A percentile compares a stretch with the other conserved stretches of the same genome.
These are phyloP conservation scores for Scleropages formosus DNA, from an alignment of 2,797 vertebrate species.

Conservation along the genomic window DNA sequence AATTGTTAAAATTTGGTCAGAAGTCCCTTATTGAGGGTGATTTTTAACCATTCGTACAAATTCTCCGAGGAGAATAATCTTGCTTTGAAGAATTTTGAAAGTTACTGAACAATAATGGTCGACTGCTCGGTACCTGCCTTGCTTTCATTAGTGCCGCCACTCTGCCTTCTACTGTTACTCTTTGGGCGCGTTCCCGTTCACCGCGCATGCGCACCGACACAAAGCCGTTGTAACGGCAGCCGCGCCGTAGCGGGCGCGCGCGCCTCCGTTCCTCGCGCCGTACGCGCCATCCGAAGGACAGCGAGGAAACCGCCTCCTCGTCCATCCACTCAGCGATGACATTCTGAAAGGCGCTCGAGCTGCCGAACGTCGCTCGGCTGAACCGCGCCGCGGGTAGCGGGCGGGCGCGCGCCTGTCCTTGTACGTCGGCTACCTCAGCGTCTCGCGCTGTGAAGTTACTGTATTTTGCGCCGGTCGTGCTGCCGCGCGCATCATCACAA, in stretches of 20 bases:
- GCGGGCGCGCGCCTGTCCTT: too few species aligned
- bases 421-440: too few species aligned
- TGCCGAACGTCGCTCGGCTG: neutral
- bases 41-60: neutral
- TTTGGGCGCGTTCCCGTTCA: neutral
- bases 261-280: neutral
- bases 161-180: conserved; percentile 9
- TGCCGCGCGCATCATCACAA: too few species aligned
- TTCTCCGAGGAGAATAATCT: neutral
- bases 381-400: neutral
- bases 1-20: neutral
- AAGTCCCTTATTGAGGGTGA: neutral
- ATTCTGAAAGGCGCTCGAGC: conserved; percentile 31
- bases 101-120: neutral
- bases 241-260: conserved; percentile 6
- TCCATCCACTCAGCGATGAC: conserved; percentile 21
- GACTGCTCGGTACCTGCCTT: neutral
- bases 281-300: neutral
- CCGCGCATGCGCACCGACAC: conserved; percentile 10
- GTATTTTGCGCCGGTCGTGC: too few species aligned
- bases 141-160: conserved; percentile 3
- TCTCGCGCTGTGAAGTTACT: too few species aligned
- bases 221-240: conserved; percentile 12
- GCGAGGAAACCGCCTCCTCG: conserved; percentile 25
- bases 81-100: neutral